Evolutionary conservation across 1,140 invertebrate species (phyloP).

Genomic region (Drosophila repleta): DNA sequence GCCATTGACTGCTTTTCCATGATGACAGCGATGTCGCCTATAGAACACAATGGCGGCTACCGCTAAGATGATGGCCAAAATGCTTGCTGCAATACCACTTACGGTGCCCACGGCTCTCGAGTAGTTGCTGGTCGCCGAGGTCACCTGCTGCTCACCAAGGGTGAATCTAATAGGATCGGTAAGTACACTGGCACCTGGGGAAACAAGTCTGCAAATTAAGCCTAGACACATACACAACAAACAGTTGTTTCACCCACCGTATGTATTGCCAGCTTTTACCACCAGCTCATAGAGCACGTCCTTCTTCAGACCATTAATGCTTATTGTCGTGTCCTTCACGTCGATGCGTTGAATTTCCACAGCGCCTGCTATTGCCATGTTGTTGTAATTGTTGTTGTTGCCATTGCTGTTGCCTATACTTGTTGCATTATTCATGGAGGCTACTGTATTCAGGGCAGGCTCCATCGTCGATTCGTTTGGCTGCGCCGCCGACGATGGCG

Average conservation of each 20-base stretch:
- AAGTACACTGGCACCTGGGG: constrained; percentile 88
- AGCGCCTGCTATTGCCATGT: constrained; percentile 38
- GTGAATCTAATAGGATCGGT: constrained; percentile 90
- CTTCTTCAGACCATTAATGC: constrained; percentile 88
- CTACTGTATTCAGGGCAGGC: constrained; percentile 53
- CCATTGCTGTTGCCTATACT: constrained; percentile 49
- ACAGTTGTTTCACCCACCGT: constrained; percentile 83
- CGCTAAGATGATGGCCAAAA: constrained; percentile 87
- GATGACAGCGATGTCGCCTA: constrained; percentile 86
- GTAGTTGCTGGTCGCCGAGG: constrained; percentile 86
- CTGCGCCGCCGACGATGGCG: constrained; percentile 54
- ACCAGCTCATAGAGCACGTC: constrained; percentile 91
- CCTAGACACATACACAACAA: constrained; percentile 10
- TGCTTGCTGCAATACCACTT: constrained; percentile 87
- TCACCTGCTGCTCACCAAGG: constrained; percentile 88
- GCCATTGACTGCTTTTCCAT: constrained; percentile 85
- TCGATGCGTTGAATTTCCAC: constrained; percentile 88
- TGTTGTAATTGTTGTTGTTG: constrained; percentile 36
- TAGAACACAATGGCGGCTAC: constrained; percentile 88
- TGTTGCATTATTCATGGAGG: constrained; percentile 78
- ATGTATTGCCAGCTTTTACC: constrained; percentile 91
- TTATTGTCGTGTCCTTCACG: constrained; percentile 88
- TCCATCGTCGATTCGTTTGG: constrained; percentile 54
- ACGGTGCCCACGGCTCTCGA: constrained; percentile 87
- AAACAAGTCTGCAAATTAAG: constrained; percentile 70